phyloP scores from a whole-genome alignment of 2,797 vertebrate genomes.

The Acipenser oxyrinchus region DNA sequence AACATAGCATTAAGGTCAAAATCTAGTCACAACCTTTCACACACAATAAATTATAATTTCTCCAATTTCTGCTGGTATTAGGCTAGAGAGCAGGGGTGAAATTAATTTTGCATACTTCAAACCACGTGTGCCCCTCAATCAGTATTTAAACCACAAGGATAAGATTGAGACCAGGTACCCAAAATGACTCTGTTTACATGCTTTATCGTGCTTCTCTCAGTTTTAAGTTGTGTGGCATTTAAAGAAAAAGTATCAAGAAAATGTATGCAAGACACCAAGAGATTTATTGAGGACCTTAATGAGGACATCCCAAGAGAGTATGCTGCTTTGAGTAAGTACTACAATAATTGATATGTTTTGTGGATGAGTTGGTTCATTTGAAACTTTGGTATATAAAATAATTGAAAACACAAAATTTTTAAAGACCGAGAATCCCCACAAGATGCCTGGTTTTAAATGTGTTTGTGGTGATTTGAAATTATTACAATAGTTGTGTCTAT shows the following conservation, averaged over 20 bases:
- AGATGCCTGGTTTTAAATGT: too few relatives aligned
- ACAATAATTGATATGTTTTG: too few relatives aligned
- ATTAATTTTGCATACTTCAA: slow-evolving; percentile 25
- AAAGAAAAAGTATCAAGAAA: slow-evolving; percentile 44
- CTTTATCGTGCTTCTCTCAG: slow-evolving; percentile 24
- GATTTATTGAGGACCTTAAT: slow-evolving; percentile 66
- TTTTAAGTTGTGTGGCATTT: slow-evolving; percentile 16
- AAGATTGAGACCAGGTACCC: slow-evolving; percentile 10
- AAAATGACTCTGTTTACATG: slow-evolving; percentile 42
- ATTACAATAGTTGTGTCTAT: too few relatives aligned
- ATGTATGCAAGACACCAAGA: slow-evolving; percentile 56
- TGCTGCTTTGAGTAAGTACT: slow-evolving; percentile 70
- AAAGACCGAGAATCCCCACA: too few relatives aligned
- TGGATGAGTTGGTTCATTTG: too few relatives aligned
- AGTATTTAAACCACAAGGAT: slow-evolving; percentile 46
- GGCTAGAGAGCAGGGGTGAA: slow-evolving; percentile 20
- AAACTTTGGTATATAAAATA: too few relatives aligned
- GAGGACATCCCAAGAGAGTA: slow-evolving; percentile 58
- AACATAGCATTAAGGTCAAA: background rate
- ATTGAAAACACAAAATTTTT: too few relatives aligned
- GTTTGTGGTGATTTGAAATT: too few relatives aligned
- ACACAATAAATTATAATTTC: background rate
- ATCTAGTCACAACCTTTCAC: background rate
- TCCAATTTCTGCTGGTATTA: slow-evolving; percentile 18
- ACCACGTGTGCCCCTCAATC: slow-evolving; percentile 19